Conservation (phyloP, 2,888 invertebrate genomes). For the Chloroclysta siterata region DNA sequence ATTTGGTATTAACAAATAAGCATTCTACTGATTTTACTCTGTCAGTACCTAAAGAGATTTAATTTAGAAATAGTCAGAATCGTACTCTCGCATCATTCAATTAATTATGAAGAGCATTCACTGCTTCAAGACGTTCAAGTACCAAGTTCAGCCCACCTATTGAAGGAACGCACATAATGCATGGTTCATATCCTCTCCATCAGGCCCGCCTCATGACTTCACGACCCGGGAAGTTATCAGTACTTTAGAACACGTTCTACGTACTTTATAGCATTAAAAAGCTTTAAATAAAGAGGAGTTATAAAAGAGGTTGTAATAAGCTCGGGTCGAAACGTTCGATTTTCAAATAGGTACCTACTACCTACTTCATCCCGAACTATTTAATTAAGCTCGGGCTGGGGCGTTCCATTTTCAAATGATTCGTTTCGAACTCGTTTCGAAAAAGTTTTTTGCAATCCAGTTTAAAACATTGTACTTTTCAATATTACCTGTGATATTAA, state of each 20-base stretch:
- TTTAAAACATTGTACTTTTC: no score
- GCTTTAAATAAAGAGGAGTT: no score
- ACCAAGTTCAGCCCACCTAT: constrained; percentile 20
- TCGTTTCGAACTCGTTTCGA: background rate
- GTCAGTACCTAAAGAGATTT: background rate
- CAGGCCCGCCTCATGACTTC: constrained; percentile 52
- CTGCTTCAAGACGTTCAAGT: constrained; percentile 22
- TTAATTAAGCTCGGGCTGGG: no score
- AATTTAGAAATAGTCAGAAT: background rate
- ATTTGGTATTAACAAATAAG: no score
- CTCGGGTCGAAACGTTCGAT: no score
- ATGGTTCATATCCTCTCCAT: constrained; percentile 54
- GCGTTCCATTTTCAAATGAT: background rate
- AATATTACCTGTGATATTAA: no score
- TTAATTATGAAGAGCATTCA: constrained; percentile 14
- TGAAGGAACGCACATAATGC: constrained; percentile 46
- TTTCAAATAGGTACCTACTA: no score
- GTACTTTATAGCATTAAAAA: no score
- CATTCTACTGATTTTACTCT: background rate
- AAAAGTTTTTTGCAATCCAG: no score
- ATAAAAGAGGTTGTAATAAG: no score
- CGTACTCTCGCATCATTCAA: constrained; percentile 9
- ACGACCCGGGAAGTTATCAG: constrained; percentile 48
- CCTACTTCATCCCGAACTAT: no score
- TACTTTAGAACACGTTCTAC: background rate